Evolutionary conservation across 1,140 invertebrate species (phyloP).

Genomic region (Pseudomyrmex concolor): DNA sequence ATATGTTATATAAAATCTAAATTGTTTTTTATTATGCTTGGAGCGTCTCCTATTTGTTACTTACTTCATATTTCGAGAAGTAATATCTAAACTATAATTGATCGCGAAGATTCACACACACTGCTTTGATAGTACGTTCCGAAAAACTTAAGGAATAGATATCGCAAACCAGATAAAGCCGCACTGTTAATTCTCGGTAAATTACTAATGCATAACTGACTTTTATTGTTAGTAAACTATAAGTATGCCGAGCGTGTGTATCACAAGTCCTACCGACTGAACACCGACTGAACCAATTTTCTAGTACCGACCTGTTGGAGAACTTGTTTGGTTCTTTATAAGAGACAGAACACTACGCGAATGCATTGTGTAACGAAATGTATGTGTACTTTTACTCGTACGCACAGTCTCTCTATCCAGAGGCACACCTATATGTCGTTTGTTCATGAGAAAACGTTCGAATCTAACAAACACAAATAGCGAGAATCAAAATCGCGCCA

Average conservation of each 20-base stretch:
- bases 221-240: neutral
- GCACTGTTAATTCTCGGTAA: neutral
- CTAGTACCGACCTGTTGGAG: conserved; percentile 26
- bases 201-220: too few species aligned
- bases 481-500: neutral
- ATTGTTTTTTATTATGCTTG: too few species aligned
- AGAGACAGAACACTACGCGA: conserved; percentile 49
- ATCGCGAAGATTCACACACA: neutral
- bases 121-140: neutral
- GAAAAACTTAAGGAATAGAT: neutral
- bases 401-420: conserved; percentile 21
- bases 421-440: neutral
- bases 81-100: neutral
- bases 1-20: too few species aligned
- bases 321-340: conserved; percentile 32
- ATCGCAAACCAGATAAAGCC: neutral
- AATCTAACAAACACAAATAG: neutral
- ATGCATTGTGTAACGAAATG: conserved; percentile 55
- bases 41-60: too few species aligned
- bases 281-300: conserved; percentile 67
- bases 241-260: conserved; percentile 46
- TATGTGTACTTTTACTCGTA: conserved; percentile 35
- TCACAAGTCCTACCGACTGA: conserved; percentile 54
- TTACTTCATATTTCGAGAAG: conserved; percentile 20
- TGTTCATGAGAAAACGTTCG: neutral